These are phyloP conservation scores for Drosophila rellima DNA, from an alignment of 2,888 invertebrate genomes.

Conservation along the genomic window DNA sequence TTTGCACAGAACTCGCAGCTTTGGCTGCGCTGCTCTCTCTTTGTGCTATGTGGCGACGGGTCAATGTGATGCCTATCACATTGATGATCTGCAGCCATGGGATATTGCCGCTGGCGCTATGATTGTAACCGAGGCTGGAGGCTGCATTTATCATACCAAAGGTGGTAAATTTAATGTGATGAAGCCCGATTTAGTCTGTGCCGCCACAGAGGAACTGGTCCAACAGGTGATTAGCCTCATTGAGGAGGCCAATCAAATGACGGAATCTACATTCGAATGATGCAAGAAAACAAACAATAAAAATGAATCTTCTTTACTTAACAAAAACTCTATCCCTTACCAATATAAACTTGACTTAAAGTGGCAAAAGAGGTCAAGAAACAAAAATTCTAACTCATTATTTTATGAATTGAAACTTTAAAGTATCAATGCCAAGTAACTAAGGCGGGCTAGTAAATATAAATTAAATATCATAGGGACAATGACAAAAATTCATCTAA, in stretches of 20 bases:
- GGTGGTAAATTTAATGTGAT: constrained; percentile 87
- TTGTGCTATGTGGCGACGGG: constrained; percentile 91
- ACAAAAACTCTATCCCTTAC: too few species aligned
- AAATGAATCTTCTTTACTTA: too few species aligned
- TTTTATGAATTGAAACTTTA: too few species aligned
- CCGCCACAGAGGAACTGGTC: constrained; percentile 86
- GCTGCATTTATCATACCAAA: constrained; percentile 88
- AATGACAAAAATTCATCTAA: too few species aligned
- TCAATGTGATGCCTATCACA: constrained; percentile 89
- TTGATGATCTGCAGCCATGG: constrained; percentile 91
- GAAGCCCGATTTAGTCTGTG: constrained; percentile 87
- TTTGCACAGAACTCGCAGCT: constrained; percentile 86
- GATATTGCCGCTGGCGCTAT: constrained; percentile 91
- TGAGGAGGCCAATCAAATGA: constrained; percentile 86
- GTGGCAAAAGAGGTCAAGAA: too few species aligned
- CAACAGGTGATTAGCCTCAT: constrained; percentile 86
- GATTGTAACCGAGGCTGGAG: constrained; percentile 92
- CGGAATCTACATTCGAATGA: constrained; percentile 78
- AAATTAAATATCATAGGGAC: too few species aligned
- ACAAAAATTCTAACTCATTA: too few species aligned
- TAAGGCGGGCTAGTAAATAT: too few species aligned
- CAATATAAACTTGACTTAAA: too few species aligned
- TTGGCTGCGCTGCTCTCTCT: constrained; percentile 91
- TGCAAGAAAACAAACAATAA: not conserved
- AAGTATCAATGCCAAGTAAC: too few species aligned